Conservation (phyloP, 2,113 vertebrate genomes). For the Silurus meridionalis region DNA sequence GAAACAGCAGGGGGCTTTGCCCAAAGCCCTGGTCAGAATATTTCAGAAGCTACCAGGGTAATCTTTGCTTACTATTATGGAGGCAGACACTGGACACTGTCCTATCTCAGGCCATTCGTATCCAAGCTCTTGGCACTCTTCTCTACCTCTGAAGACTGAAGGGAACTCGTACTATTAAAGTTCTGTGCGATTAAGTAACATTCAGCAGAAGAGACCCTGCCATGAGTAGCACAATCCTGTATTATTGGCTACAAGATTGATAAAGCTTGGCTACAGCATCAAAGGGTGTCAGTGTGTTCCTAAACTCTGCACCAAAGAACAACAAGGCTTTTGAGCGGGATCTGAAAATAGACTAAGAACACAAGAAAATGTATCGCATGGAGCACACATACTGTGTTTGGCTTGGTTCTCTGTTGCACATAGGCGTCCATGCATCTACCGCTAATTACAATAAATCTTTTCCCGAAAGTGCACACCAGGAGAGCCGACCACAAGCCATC, state of each 20-base stretch:
- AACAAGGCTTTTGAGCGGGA: slow-evolving; percentile 56
- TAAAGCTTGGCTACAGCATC: slow-evolving; percentile 53
- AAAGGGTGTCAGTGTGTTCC: slow-evolving; percentile 51
- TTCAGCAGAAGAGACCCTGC: slow-evolving; percentile 40
- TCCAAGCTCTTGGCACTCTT: slow-evolving; percentile 20
- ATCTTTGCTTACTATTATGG: slow-evolving; percentile 32
- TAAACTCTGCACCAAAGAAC: slow-evolving; percentile 52
- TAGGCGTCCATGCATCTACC: slow-evolving; percentile 41
- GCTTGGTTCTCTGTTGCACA: slow-evolving; percentile 42
- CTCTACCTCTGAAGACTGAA: not conserved
- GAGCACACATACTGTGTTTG: slow-evolving; percentile 45
- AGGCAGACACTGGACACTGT: slow-evolving; percentile 22
- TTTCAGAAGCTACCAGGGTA: slow-evolving; percentile 27
- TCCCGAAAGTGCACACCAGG: slow-evolving; percentile 49
- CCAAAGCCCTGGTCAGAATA: slow-evolving; percentile 14
- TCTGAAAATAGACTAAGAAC: slow-evolving; percentile 37
- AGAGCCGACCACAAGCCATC: slow-evolving; percentile 34
- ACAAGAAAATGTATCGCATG: slow-evolving; percentile 22
- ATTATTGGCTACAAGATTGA: slow-evolving; percentile 54
- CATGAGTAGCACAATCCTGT: slow-evolving; percentile 49
- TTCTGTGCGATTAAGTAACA: slow-evolving; percentile 36
- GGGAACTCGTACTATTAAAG: slow-evolving; percentile 33
- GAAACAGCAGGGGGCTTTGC: slow-evolving; percentile 27
- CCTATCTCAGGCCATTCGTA: slow-evolving; percentile 14
- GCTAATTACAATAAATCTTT: slow-evolving; percentile 47